These are phyloP conservation scores for Tychaedon coryphoeus DNA, from an alignment of 2,113 vertebrate genomes.

Conservation along the genomic window DNA sequence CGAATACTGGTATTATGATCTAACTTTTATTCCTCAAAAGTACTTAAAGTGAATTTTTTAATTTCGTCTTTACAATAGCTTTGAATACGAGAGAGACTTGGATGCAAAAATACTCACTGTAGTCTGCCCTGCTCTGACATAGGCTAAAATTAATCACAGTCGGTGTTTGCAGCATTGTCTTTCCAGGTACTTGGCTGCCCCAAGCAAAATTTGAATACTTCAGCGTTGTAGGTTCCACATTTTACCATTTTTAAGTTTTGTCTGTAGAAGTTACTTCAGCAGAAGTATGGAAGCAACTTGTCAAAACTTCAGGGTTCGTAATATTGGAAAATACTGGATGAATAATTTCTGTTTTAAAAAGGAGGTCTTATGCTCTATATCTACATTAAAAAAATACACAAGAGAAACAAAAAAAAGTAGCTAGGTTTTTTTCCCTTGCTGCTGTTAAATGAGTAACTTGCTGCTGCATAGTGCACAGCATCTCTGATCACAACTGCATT, in stretches of 20 bases:
- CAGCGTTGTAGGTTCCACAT: neutral
- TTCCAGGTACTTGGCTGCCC: neutral
- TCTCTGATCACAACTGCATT: neutral
- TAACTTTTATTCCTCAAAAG: neutral
- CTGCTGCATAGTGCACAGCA: neutral
- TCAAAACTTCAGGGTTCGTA: neutral
- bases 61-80: neutral
- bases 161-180: neutral
- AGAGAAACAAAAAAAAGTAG: neutral
- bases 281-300: neutral
- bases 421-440: neutral
- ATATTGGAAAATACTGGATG: neutral
- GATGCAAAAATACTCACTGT: neutral
- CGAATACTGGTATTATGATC: neutral
- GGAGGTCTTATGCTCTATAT: neutral
- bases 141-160: neutral
- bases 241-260: neutral
- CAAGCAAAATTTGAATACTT: neutral
- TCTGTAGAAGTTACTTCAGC: neutral
- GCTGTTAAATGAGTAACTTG: neutral
- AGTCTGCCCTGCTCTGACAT: neutral
- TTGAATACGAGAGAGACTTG: neutral
- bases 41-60: neutral
- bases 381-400: neutral
- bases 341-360: neutral